Evolutionary conservation across 2,113 vertebrate species (phyloP).

Genomic region (Tragelaphus imberbis): DNA sequence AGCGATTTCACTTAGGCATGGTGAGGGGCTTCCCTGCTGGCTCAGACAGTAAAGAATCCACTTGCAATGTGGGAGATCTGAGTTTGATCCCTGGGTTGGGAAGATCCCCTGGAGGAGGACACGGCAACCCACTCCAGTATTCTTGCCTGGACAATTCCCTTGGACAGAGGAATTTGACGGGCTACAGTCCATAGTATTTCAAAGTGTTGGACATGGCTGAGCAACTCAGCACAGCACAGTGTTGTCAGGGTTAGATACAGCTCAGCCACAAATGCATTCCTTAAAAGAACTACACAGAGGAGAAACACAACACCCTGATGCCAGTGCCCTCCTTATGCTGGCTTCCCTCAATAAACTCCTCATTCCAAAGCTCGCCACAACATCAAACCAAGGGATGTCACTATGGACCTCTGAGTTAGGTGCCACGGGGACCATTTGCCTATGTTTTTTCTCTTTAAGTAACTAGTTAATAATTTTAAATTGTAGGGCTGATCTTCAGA

Average conservation of each 20-base stretch:
- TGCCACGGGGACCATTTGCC: not conserved
- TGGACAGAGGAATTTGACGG: not conserved
- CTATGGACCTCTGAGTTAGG: not conserved
- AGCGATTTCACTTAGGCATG: no score
- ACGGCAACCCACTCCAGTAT: not conserved
- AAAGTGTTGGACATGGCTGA: not conserved
- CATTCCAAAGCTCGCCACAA: not conserved
- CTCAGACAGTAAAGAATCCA: not conserved
- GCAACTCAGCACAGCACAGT: not conserved
- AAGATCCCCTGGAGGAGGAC: not conserved
- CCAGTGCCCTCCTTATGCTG: not conserved
- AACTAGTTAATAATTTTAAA: not conserved
- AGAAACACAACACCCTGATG: not conserved
- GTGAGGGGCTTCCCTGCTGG: not conserved
- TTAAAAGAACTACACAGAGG: not conserved
- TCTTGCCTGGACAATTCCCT: not conserved
- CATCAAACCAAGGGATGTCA: not conserved
- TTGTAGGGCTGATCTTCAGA: not conserved
- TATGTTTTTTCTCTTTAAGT: not conserved
- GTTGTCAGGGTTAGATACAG: not conserved
- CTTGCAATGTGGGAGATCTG: not conserved
- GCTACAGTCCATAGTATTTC: not conserved
- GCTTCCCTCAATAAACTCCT: not conserved
- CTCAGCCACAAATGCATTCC: not conserved
- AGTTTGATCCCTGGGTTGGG: not conserved